phyloP scores from a whole-genome alignment of 2,888 invertebrate genomes.

The Caenorhabditis japonica region DNA sequence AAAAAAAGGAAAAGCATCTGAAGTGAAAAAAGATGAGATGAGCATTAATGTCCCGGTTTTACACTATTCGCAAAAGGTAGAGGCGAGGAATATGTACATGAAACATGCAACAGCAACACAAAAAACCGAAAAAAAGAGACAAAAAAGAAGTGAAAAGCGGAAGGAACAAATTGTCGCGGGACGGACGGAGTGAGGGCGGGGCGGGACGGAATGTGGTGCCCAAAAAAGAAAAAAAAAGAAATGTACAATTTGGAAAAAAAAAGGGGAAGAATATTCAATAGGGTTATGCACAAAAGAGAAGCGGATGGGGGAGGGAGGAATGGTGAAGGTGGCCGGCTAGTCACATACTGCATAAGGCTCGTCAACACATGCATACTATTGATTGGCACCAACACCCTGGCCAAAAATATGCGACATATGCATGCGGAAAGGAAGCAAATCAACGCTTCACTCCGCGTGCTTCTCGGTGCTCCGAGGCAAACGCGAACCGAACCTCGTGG shows the following conservation, averaged over 20 bases:
- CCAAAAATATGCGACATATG: slow-evolving; percentile 49
- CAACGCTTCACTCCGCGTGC: slow-evolving; percentile 8
- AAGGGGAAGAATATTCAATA: slow-evolving; percentile 39
- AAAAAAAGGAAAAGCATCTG: no score
- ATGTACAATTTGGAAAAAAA: slow-evolving; percentile 36
- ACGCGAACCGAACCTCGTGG: no score
- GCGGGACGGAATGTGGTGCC: no score
- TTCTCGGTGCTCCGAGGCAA: neutral
- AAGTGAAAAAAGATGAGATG: no score
- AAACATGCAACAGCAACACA: no score
- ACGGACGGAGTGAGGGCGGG: no score
- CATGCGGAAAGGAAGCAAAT: slow-evolving; percentile 45
- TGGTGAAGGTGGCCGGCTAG: slow-evolving; percentile 43
- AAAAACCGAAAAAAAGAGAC: no score
- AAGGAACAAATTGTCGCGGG: no score
- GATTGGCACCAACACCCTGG: slow-evolving; percentile 49
- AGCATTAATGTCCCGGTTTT: no score
- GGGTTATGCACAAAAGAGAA: slow-evolving; percentile 48
- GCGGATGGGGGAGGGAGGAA: slow-evolving; percentile 24
- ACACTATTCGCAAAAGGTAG: no score
- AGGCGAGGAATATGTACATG: no score
- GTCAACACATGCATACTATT: slow-evolving; percentile 53
- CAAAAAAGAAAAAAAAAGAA: slow-evolving; percentile 10
- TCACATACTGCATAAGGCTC: slow-evolving; percentile 44
- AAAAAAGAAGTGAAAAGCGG: no score